These are phyloP conservation scores for Tenebrio molitor DNA, from an alignment of 1,140 invertebrate genomes.

Conservation along the genomic window DNA sequence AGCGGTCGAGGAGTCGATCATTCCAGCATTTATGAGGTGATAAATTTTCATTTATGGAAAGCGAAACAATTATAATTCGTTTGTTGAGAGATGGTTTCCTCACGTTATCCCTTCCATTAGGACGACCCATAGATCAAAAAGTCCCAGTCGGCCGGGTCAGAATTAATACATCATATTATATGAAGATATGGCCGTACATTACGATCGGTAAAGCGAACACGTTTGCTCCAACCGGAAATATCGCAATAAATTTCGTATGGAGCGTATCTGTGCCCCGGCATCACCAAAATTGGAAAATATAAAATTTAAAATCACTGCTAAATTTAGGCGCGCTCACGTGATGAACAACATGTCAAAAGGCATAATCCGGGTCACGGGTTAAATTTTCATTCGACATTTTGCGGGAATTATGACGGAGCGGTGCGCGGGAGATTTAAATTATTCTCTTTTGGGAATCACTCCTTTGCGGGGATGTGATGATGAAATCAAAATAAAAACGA, in stretches of 20 bases:
- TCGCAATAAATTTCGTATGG: slow-evolving; percentile 41
- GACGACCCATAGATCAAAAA: slow-evolving; percentile 30
- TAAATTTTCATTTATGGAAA: slow-evolving; percentile 33
- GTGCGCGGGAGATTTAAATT: too few species aligned
- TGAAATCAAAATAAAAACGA: too few species aligned
- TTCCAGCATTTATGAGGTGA: slow-evolving; percentile 10
- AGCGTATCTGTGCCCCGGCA: slow-evolving; percentile 12
- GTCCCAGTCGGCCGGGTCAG: slow-evolving; percentile 9
- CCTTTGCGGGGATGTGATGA: too few species aligned
- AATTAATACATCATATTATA: slow-evolving; percentile 45
- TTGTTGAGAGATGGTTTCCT: slow-evolving; percentile 30
- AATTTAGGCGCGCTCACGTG: neutral
- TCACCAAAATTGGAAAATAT: slow-evolving; percentile 43
- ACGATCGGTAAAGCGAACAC: slow-evolving; percentile 37
- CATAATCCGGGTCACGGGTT: too few species aligned
- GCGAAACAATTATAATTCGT: slow-evolving; percentile 30
- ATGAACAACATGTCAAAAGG: slow-evolving; percentile 10
- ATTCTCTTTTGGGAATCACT: too few species aligned
- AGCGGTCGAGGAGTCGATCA: too few species aligned
- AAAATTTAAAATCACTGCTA: slow-evolving; percentile 39
- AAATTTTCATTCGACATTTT: neutral
- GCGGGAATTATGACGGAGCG: too few species aligned
- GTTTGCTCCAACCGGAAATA: slow-evolving; percentile 40
- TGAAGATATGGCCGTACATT: slow-evolving; percentile 39
- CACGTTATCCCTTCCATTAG: neutral